A percentile compares a stretch with the other conserved stretches of the same genome.
These are phyloP conservation scores for Alauda arvensis DNA, from an alignment of 2,797 vertebrate genomes.

Conservation along the genomic window DNA sequence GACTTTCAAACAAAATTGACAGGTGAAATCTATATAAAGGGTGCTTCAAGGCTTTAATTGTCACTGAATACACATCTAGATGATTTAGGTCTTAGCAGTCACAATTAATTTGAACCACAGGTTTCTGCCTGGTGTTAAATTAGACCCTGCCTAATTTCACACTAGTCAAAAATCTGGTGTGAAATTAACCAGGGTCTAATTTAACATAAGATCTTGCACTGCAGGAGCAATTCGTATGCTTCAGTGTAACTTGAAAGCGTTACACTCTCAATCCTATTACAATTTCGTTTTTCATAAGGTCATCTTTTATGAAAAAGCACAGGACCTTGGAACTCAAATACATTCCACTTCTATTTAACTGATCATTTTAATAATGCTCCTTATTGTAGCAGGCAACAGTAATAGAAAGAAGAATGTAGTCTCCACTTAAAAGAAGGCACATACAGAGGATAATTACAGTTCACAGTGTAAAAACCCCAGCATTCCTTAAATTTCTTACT, in stretches of 20 bases:
- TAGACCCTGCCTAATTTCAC: constrained; percentile 38
- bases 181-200: constrained; percentile 42
- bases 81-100: constrained; percentile 2
- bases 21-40: not conserved
- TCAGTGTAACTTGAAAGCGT: constrained; percentile 1
- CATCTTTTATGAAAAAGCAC: constrained; percentile 33
- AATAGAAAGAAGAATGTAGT: constrained; percentile 10
- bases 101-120: constrained; percentile 27
- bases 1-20: constrained; percentile 10
- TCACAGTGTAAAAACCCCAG: not conserved
- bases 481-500: constrained; percentile 52
- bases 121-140: constrained; percentile 49
- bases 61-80: not conserved
- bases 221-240: constrained; percentile 15
- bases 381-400: constrained; percentile 11
- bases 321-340: constrained; percentile 21
- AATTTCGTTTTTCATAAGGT: constrained; percentile 7
- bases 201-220: constrained; percentile 37
- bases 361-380: constrained; percentile 38
- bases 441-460: constrained; percentile 30
- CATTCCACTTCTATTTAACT: constrained; percentile 7
- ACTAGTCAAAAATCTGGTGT: constrained; percentile 30
- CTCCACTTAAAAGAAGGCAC: not conserved
- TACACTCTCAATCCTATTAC: not conserved
- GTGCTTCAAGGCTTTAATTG: not conserved